Evolutionary conservation across 2,113 vertebrate genomes (phyloP).

Genomic region (Saguinus midas): DNA sequence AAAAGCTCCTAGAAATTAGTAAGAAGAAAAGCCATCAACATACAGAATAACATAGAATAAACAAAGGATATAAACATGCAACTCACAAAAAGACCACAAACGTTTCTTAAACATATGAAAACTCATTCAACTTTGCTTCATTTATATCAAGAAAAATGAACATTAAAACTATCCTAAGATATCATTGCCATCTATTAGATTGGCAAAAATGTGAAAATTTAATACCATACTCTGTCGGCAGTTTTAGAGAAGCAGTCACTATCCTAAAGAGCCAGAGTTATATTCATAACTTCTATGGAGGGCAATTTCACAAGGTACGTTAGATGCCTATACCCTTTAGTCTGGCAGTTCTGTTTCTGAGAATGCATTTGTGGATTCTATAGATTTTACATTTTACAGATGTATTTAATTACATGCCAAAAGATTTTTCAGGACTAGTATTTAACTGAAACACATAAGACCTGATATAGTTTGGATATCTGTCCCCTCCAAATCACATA

Average conservation of each 20-base stretch:
- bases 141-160: neutral
- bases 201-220: neutral
- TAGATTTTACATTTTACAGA: neutral
- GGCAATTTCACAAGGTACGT: neutral
- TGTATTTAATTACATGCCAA: neutral
- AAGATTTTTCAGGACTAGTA: neutral
- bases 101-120: neutral
- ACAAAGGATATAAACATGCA: neutral
- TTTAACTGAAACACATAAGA: neutral
- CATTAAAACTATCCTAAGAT: neutral
- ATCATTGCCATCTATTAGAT: neutral
- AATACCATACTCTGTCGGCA: neutral
- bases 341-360: neutral
- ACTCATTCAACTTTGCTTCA: neutral
- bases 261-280: neutral
- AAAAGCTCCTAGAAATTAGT: neutral
- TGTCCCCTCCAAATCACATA: neutral
- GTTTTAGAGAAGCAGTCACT: neutral
- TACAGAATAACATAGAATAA: neutral
- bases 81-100: neutral
- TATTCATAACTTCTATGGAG: neutral
- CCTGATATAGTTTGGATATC: neutral
- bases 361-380: neutral
- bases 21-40: neutral
- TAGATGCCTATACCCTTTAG: neutral